Conservation (phyloP, 64 coral and sea anemone species). For the Catalaphyllia jardinei region DNA sequence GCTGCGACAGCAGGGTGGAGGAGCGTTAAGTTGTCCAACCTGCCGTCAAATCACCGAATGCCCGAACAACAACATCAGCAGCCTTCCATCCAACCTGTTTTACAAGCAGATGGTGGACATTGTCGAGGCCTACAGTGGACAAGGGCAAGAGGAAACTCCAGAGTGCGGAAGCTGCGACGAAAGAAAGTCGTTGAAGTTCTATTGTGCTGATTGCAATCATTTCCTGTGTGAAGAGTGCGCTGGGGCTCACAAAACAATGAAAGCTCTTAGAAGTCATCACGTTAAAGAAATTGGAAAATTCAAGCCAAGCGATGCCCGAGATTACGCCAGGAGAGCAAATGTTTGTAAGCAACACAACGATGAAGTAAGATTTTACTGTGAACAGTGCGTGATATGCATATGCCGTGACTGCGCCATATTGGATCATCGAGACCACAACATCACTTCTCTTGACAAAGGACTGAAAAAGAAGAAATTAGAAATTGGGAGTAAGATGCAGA, state of each 20-base stretch:
- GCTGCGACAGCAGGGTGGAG: neutral
- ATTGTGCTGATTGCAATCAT: neutral
- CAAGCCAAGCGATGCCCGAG: neutral
- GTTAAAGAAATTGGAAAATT: conserved; percentile 29
- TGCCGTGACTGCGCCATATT: conserved; percentile 31
- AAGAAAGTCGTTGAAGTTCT: neutral
- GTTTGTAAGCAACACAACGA: conserved; percentile 18
- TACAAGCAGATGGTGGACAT: conserved; percentile 60
- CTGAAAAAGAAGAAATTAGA: neutral
- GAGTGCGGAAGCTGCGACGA: conserved; percentile 13
- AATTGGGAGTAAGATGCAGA: neutral
- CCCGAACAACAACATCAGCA: conserved; percentile 32
- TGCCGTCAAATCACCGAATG: conserved; percentile 15
- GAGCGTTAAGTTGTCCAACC: neutral
- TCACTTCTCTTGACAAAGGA: neutral
- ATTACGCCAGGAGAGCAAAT: neutral
- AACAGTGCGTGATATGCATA: conserved; percentile 5
- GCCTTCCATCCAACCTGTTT: conserved; percentile 55
- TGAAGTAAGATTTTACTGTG: conserved; percentile 16
- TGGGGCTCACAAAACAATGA: neutral
- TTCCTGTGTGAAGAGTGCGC: conserved; percentile 3
- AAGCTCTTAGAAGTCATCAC: neutral
- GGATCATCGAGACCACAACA: conserved; percentile 4
- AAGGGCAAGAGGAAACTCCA: conserved; percentile 42
- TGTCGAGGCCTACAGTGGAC: conserved; percentile 61